Conservation (phyloP, 92 coral and sea anemone genomes). For the Zoanthus gigantus region DNA sequence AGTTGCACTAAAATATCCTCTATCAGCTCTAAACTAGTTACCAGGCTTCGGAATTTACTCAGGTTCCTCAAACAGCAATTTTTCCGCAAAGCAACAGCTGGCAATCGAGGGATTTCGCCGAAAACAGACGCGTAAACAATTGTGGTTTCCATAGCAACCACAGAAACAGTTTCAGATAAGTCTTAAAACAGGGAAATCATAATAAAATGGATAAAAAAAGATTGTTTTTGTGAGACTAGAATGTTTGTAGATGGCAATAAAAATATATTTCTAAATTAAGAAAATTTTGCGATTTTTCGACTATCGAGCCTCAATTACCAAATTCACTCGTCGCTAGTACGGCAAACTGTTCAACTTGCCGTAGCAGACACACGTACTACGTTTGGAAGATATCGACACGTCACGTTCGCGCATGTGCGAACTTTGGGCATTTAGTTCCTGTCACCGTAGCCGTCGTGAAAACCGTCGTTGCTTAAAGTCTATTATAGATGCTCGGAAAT, state of each 20-base stretch:
- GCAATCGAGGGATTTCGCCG: neutral
- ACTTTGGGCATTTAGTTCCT: too few species aligned
- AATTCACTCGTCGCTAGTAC: too few species aligned
- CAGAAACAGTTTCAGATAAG: slow-evolving; percentile 29
- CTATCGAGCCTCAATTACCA: slow-evolving; percentile 26
- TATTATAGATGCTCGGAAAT: slow-evolving; percentile 23
- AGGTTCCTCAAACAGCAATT: slow-evolving; percentile 23
- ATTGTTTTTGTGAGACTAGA: neutral
- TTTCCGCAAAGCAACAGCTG: slow-evolving; percentile 11
- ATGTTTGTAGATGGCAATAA: neutral
- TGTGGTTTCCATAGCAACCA: slow-evolving; percentile 47
- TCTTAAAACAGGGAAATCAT: slow-evolving; percentile 21
- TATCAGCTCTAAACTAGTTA: slow-evolving; percentile 31
- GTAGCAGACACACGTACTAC: too few species aligned
- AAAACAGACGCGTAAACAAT: slow-evolving; percentile 26
- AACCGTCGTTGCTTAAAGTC: too few species aligned
- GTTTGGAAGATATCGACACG: too few species aligned
- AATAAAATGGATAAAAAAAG: slow-evolving; percentile 35
- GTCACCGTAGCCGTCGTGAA: too few species aligned
- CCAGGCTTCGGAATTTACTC: slow-evolving; percentile 30
- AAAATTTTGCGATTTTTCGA: too few species aligned
- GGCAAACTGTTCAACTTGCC: too few species aligned
- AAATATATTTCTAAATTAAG: slow-evolving; percentile 12
- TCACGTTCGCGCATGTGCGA: too few species aligned
- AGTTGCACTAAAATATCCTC: slow-evolving; percentile 23